A percentile compares a stretch with the other conserved stretches of the same genome.
Conservation (phyloP, 2,113 vertebrate genomes). For the Camelus dromedarius region DNA sequence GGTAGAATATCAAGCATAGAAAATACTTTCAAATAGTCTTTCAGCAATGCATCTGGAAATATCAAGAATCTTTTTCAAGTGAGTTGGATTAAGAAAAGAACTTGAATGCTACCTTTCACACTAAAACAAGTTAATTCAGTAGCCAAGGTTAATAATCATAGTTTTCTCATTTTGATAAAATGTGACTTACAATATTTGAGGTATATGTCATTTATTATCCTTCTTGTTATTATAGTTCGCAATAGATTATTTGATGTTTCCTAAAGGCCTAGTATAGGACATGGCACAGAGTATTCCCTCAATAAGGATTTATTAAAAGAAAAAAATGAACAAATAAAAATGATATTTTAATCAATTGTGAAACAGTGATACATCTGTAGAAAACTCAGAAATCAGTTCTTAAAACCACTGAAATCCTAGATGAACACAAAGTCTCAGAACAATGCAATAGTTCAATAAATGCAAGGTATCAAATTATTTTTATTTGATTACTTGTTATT, state of each 20-base stretch:
- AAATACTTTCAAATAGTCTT: background rate
- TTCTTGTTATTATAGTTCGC: background rate
- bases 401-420: background rate
- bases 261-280: background rate
- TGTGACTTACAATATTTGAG: background rate
- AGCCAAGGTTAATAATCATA: background rate
- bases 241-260: background rate
- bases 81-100: background rate
- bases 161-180: slow-evolving; percentile 30
- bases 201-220: background rate
- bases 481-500: slow-evolving; percentile 38
- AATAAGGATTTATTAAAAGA: background rate
- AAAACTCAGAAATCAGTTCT: background rate
- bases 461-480: background rate
- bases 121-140: background rate
- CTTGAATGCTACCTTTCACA: background rate
- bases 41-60: background rate
- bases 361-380: background rate
- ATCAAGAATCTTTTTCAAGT: background rate
- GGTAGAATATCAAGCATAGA: background rate
- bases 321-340: background rate
- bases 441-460: background rate
- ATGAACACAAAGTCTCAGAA: background rate
- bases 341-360: slow-evolving; percentile 18
- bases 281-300: background rate